These are phyloP conservation scores for Cephus pygmeus DNA, from an alignment of 2,888 invertebrate genomes.

Conservation along the genomic window DNA sequence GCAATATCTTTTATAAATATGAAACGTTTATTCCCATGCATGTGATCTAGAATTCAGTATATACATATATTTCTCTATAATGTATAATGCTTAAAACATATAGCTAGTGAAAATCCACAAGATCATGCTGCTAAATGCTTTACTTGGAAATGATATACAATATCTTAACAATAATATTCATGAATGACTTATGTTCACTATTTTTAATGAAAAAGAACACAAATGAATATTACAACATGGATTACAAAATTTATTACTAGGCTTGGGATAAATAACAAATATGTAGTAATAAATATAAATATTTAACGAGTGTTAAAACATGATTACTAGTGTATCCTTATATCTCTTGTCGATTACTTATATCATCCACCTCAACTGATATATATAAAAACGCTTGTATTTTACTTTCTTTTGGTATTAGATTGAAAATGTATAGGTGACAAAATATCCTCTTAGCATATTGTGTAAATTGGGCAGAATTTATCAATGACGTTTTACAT, in stretches of 20 bases:
- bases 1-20: not conserved
- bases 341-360: not conserved
- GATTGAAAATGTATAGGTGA: no score
- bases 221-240: not conserved
- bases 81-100: not conserved
- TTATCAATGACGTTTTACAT: no score
- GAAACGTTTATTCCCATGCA: not conserved
- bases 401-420: no score
- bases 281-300: slow-evolving; percentile 5
- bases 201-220: not conserved
- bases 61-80: not conserved
- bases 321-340: not conserved
- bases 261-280: slow-evolving; percentile 1
- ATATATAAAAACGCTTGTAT: not conserved
- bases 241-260: slow-evolving; percentile 1
- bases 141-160: not conserved
- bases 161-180: not conserved
- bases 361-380: not conserved
- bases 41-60: not conserved
- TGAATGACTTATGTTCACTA: not conserved
- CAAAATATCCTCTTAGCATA: no score
- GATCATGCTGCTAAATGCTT: not conserved
- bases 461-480: no score
- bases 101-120: not conserved
- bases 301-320: not conserved